A percentile compares a stretch with the other conserved stretches of the same genome.
Evolutionary conservation across 2,888 invertebrate species (phyloP).

Genomic region (Ptilodon capucinus): DNA sequence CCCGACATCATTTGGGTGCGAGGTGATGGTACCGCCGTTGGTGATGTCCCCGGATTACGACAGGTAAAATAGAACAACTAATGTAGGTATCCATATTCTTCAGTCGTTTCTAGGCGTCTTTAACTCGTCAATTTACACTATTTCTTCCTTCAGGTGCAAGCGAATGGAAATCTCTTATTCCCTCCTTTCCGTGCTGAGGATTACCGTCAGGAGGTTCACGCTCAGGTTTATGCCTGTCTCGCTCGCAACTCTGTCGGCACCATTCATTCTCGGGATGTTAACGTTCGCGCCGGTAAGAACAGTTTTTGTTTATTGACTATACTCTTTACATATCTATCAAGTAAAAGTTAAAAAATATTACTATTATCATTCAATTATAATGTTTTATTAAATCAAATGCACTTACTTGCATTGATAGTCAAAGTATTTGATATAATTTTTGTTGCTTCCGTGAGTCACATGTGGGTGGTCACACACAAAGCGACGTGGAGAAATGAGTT

Average conservation of each 20-base stretch:
- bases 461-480: no score
- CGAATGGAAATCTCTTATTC: conserved; percentile 96
- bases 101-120: neutral
- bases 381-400: no score
- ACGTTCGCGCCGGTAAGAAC: conserved; percentile 95
- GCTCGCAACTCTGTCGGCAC: conserved; percentile 95
- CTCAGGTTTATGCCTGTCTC: conserved; percentile 95
- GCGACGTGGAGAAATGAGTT: neutral
- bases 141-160: conserved; percentile 83
- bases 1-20: conserved; percentile 97
- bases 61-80: conserved; percentile 85
- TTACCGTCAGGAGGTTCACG: conserved; percentile 96
- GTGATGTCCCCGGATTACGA: conserved; percentile 93
- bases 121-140: neutral
- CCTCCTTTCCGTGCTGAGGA: conserved; percentile 97
- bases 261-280: conserved; percentile 95
- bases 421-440: no score
- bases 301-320: no score
- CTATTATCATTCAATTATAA: no score
- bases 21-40: conserved; percentile 94
- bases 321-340: no score
- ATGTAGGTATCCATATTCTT: no score
- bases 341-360: no score
- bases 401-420: no score
- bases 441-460: conserved; percentile 6